Evolutionary conservation across 2,113 vertebrate genomes (phyloP), one percentile per base, ranked within the genome.

Genomic region (Chitala chitala): DNA sequence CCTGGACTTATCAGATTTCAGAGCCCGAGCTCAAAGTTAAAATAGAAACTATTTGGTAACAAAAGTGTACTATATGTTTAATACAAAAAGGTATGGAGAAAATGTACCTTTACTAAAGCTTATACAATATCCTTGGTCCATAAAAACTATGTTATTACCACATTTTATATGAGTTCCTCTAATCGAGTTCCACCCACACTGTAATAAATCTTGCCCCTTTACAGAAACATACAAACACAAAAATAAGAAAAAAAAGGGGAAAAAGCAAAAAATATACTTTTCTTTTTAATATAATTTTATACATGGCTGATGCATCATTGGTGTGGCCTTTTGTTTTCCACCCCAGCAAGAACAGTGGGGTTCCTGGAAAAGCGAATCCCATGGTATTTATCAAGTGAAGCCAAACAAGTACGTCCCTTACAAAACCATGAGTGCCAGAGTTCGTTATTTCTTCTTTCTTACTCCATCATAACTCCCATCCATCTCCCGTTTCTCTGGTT

Each of bases 61-160:
- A 96, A 96, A 97, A 94, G 91, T 92, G 86, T 92, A 95, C 94
- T 95, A 96, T 94, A 95, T 92, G 93, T 92, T 91, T 91, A 92
- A 93, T 94, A 96, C 91, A 97, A 97, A 93, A 95, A 96, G 93
- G 94, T 93, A 94, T 96, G 94, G 92, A 94, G 95, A 96, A 97
- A 95, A 94, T 95, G 96, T 98, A 98, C 97, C 97, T 98, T 96
- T 93, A 94, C 96, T 98, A 98, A 99, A 99, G 95, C 94, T 98
- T 98, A 95, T 93, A 93, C 91, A 95, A 94, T 93, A 94, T 94
- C 91, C 92, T 98, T 98, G 95, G 96, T 99, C 97, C 97, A 92
- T 95, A 95, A 94, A 96, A 98, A 96, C 93, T 92, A 95, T 85
- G 90, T 93, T 89, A 87, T 91, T 89, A 74, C 78, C 74, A 84